Conservation (phyloP, 2,797 vertebrate genomes). For the Gadopsis marmoratus region DNA sequence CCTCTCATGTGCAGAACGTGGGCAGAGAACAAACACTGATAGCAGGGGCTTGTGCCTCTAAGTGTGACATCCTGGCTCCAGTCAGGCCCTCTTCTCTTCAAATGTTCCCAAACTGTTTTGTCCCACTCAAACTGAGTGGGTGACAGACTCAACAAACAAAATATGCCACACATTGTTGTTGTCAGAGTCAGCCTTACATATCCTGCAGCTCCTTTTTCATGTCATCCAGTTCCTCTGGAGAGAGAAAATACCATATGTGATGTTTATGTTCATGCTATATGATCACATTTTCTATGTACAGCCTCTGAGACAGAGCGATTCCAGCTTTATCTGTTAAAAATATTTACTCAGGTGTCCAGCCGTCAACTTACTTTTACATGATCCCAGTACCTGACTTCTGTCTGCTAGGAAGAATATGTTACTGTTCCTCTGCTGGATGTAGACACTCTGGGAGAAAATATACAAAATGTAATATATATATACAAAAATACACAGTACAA, state of each 20-base stretch:
- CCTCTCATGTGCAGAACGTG: conserved; percentile 95
- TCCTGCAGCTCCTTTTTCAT: conserved; percentile 91
- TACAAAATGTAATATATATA: background rate
- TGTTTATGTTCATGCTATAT: background rate
- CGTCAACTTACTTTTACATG: conserved; percentile 90
- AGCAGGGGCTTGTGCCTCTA: conserved; percentile 55
- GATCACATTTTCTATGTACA: background rate
- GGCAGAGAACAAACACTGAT: conserved; percentile 89
- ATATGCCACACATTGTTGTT: conserved; percentile 93
- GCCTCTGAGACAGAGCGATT: background rate
- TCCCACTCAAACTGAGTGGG: conserved; percentile 52
- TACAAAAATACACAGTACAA: no score
- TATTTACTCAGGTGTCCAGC: background rate
- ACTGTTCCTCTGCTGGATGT: conserved; percentile 94
- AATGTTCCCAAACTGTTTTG: conserved; percentile 69
- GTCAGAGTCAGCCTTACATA: conserved; percentile 77
- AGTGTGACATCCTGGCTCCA: conserved; percentile 80
- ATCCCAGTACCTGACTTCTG: conserved; percentile 86
- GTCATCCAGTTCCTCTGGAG: conserved; percentile 89
- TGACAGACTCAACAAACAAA: conserved; percentile 85
- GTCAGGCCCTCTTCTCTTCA: conserved; percentile 89
- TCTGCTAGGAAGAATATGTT: conserved; percentile 95
- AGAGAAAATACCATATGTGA: conserved; percentile 11
- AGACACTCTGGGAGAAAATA: conserved; percentile 88
- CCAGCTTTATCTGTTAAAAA: background rate